A percentile compares a stretch with the other conserved stretches of the same genome.
Conservation (phyloP, 2,113 vertebrate species). For the Toxotes jaculatrix region DNA sequence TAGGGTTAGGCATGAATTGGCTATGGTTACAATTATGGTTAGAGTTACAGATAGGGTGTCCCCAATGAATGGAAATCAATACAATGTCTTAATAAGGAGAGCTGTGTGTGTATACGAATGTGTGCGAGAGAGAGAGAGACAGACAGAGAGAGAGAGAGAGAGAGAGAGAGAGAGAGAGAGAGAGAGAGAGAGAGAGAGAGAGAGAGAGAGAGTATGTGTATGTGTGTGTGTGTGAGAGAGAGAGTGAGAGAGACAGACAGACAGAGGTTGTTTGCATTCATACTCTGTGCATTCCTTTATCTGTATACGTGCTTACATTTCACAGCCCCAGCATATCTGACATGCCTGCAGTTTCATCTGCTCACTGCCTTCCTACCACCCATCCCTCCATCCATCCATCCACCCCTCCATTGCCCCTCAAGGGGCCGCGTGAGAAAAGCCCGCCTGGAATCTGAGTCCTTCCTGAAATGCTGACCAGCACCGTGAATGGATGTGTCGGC, state of each 20-base stretch:
- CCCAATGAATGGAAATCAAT: too few relatives aligned
- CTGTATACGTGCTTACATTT: slow-evolving; percentile 35
- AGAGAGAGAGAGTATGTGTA: slow-evolving; percentile 1
- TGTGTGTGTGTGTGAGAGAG: background rate
- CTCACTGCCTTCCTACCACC: background rate
- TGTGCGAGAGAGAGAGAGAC: background rate
- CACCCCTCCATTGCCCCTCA: background rate
- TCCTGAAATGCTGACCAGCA: slow-evolving; percentile 55
- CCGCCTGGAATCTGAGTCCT: slow-evolving; percentile 65
- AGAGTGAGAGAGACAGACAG: background rate
- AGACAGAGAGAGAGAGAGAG: background rate
- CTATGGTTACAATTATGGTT: too few relatives aligned
- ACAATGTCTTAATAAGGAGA: too few relatives aligned
- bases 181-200: background rate
- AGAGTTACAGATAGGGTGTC: too few relatives aligned
- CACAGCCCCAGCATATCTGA: slow-evolving; percentile 45
- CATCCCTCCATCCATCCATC: background rate
- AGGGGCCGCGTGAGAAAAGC: slow-evolving; percentile 62
- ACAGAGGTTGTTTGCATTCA: slow-evolving; percentile 26
- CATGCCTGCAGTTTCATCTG: slow-evolving; percentile 58
- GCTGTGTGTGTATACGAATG: slow-evolving; percentile 2
- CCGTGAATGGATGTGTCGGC: slow-evolving; percentile 26
- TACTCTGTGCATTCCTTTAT: slow-evolving; percentile 20
- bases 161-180: background rate
- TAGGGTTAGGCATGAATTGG: too few relatives aligned